Conservation (phyloP, 2,888 invertebrate species). For the Luperina nickerlii region DNA sequence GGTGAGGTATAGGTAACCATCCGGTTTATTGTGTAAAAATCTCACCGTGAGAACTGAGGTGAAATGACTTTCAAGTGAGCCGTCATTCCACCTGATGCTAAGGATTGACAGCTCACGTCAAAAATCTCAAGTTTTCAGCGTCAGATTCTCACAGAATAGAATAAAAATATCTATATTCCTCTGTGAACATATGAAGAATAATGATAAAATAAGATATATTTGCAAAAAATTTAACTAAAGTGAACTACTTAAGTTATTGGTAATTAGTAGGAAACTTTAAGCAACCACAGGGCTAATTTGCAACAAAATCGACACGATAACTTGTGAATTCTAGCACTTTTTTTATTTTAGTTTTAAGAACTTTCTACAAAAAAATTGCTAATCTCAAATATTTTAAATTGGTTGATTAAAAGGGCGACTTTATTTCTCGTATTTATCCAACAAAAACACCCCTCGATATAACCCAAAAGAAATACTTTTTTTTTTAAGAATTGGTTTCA, state of each 20-base stretch:
- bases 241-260: background rate
- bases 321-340: too few relatives aligned
- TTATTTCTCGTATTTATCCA: background rate
- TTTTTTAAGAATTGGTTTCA: background rate
- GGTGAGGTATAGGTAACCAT: background rate
- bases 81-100: background rate
- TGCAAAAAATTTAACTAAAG: background rate
- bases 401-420: background rate
- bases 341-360: too few relatives aligned
- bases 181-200: too few relatives aligned
- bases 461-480: background rate
- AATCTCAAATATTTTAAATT: too few relatives aligned
- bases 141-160: background rate
- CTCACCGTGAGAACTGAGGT: too few relatives aligned
- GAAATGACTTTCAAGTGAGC: background rate
- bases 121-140: background rate
- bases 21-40: background rate
- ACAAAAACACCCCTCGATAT: background rate
- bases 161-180: too few relatives aligned
- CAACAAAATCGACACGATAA: too few relatives aligned
- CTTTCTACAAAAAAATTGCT: too few relatives aligned
- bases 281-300: too few relatives aligned
- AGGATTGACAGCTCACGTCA: background rate
- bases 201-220: too few relatives aligned
- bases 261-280: too few relatives aligned